Evolutionary conservation across 2,797 vertebrate genomes (phyloP).

Genomic region (Eulemur coronatus): DNA sequence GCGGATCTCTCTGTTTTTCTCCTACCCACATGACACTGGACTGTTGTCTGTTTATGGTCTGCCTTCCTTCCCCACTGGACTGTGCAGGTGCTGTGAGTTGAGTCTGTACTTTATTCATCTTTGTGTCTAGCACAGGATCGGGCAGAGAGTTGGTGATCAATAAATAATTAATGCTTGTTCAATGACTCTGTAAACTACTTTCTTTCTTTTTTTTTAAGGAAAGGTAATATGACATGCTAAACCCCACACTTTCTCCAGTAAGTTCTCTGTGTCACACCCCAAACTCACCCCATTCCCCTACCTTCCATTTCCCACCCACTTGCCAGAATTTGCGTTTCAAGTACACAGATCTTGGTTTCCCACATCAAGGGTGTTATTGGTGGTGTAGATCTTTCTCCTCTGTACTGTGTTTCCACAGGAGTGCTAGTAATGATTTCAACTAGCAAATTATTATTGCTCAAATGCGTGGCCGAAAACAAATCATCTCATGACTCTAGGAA

Average conservation of each 20-base stretch:
- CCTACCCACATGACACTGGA: background rate
- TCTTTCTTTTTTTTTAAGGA: background rate
- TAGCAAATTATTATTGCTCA: background rate
- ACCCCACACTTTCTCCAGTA: background rate
- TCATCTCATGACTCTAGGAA: background rate
- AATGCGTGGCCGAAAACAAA: background rate
- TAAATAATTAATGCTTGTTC: background rate
- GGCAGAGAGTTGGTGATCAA: background rate
- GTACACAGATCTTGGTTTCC: background rate
- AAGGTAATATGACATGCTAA: background rate
- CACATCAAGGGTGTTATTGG: background rate
- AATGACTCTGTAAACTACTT: background rate
- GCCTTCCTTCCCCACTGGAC: background rate
- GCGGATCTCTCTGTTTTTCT: rapidly evolving
- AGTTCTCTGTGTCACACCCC: background rate
- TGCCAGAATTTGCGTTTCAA: background rate
- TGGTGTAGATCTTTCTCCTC: background rate
- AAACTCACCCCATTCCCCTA: background rate
- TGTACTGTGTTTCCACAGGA: background rate
- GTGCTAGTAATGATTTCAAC: background rate
- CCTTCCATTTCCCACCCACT: background rate
- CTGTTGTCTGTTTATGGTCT: background rate
- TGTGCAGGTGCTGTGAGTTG: background rate
- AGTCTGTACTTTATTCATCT: background rate
- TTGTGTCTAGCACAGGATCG: background rate